These are phyloP conservation scores for Erebia ligea DNA, from an alignment of 2,888 invertebrate genomes.

Conservation along the genomic window DNA sequence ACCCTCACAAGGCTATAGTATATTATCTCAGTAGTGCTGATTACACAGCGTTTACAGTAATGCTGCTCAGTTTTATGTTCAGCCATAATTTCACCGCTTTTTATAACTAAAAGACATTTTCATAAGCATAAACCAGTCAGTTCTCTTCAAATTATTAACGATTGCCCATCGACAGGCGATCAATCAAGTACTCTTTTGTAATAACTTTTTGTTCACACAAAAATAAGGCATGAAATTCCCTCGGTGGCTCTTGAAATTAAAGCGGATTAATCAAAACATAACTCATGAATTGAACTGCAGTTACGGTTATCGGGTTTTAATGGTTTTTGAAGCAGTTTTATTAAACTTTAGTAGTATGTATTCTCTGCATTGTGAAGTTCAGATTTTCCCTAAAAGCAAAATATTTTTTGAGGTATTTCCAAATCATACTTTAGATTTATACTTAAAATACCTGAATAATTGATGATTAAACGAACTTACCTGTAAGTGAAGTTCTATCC, in stretches of 20 bases:
- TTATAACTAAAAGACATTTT: slow-evolving; percentile 8
- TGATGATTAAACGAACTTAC: too few species aligned
- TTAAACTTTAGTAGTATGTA: neutral
- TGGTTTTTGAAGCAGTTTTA: neutral
- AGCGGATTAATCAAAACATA: slow-evolving; percentile 13
- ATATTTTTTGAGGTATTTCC: too few species aligned
- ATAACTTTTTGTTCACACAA: slow-evolving; percentile 49
- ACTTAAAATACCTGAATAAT: too few species aligned
- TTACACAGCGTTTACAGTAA: neutral
- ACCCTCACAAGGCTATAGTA: too few species aligned
- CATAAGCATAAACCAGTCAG: slow-evolving; percentile 35
- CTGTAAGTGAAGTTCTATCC: too few species aligned
- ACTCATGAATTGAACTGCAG: neutral
- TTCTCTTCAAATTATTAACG: slow-evolving; percentile 50
- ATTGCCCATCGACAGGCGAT: slow-evolving; percentile 51
- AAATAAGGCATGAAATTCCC: slow-evolving; percentile 44
- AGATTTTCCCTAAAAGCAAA: too few species aligned
- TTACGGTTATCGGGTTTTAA: neutral
- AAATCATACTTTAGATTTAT: too few species aligned
- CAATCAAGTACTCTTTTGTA: slow-evolving; percentile 51
- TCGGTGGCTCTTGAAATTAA: slow-evolving; percentile 32
- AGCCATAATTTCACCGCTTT: neutral
- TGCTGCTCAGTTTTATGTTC: neutral
- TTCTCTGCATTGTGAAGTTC: too few species aligned
- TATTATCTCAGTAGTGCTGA: too few species aligned